Percentiles rank a stretch among this genome's conserved stretches.
phyloP scores from a whole-genome alignment of 1,140 invertebrate species.

The Drusus annulatus region DNA sequence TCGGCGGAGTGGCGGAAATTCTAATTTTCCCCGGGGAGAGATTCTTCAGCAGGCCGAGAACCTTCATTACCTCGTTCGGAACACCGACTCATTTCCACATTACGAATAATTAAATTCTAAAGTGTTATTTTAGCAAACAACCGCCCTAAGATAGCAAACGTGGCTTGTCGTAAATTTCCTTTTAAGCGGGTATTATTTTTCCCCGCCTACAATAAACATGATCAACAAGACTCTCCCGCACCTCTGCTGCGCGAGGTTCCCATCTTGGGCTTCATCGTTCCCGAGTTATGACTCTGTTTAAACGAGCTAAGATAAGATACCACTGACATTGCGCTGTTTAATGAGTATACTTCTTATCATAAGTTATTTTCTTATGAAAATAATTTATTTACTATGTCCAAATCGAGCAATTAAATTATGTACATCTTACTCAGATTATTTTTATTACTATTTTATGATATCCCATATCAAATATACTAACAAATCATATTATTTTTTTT shows the following conservation, averaged over 20 bases:
- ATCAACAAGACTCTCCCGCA: constrained; percentile 16
- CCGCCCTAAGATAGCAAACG: constrained; percentile 20
- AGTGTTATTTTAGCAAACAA: constrained; percentile 40
- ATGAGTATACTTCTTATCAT: too few species aligned
- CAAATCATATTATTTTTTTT: too few species aligned
- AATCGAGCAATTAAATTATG: too few species aligned
- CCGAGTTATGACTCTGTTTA: neutral
- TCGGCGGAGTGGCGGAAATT: neutral
- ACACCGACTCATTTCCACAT: constrained; percentile 32
- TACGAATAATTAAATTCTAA: constrained; percentile 42
- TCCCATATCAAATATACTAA: too few species aligned
- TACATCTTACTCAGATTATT: too few species aligned
- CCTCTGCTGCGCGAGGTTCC: neutral
- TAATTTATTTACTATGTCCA: too few species aligned
- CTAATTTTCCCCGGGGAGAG: constrained; percentile 4
- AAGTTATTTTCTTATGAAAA: too few species aligned
- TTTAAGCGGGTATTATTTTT: constrained; percentile 27
- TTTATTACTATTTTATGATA: too few species aligned
- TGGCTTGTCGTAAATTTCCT: constrained; percentile 36
- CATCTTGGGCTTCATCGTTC: neutral
- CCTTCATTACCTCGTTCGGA: neutral
- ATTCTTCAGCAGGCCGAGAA: neutral
- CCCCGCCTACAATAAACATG: constrained; percentile 37
- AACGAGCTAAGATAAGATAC: too few species aligned
- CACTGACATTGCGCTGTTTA: too few species aligned